A percentile compares a stretch with the other conserved stretches of the same genome.
Conservation (phyloP, 1,140 invertebrate species). For the Saccostrea echinata region DNA sequence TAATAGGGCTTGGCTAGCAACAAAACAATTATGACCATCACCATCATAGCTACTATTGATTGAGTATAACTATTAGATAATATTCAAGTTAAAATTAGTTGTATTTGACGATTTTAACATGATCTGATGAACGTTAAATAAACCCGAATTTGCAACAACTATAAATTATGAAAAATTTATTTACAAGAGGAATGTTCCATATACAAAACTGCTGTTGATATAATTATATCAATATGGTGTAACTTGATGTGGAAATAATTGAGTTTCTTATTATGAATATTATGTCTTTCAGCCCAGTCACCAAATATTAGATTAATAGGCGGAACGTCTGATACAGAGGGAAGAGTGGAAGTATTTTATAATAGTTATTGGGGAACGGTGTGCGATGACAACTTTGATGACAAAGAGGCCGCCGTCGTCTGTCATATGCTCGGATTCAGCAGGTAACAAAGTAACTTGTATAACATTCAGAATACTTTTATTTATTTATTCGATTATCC, state of each 20-base stretch:
- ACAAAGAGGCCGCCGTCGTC: conserved; percentile 13
- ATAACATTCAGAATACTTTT: too few relatives aligned
- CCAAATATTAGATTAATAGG: neutral
- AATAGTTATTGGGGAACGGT: neutral
- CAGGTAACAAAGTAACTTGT: neutral
- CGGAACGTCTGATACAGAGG: neutral
- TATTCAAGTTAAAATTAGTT: too few relatives aligned
- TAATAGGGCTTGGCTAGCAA: too few relatives aligned
- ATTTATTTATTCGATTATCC: too few relatives aligned
- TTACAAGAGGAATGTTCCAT: neutral
- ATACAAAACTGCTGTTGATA: neutral
- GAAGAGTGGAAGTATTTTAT: neutral
- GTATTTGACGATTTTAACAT: too few relatives aligned
- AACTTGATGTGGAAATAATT: too few relatives aligned
- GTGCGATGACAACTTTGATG: neutral
- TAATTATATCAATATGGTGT: neutral
- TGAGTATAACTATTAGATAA: too few relatives aligned
- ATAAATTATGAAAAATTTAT: neutral
- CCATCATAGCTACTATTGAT: too few relatives aligned
- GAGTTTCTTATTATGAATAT: too few relatives aligned
- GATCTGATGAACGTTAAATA: too few relatives aligned
- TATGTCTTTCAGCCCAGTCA: neutral
- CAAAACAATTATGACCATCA: too few relatives aligned
- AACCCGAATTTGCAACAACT: too few relatives aligned
- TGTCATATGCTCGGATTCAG: neutral